Conservation (phyloP, 2,113 vertebrate genomes). For the Rattus rattus region DNA sequence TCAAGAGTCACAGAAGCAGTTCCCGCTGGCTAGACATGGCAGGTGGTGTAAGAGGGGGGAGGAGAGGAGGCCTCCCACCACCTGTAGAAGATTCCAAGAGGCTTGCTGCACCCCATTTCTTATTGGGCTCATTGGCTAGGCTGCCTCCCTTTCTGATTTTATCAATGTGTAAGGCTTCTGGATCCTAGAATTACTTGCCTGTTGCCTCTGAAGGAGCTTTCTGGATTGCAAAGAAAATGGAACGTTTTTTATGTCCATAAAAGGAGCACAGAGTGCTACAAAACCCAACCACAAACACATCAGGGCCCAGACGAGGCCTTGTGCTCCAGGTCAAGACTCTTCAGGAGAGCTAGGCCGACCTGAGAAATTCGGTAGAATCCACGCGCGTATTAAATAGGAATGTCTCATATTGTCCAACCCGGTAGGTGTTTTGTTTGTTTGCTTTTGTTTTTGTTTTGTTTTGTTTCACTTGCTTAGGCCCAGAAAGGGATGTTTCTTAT, state of each 20-base stretch:
- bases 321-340: not conserved
- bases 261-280: not conserved
- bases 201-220: not conserved
- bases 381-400: not conserved
- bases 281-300: not conserved
- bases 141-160: not conserved
- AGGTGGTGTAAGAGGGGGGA: not conserved
- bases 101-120: conserved; percentile 14
- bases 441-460: not conserved
- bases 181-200: not conserved
- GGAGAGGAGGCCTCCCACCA: not conserved
- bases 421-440: not conserved
- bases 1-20: conserved; percentile 37
- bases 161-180: not conserved
- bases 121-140: not conserved
- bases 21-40: not conserved
- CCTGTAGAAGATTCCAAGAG: not conserved
- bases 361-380: not conserved
- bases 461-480: not conserved
- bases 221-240: not conserved
- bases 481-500: not conserved
- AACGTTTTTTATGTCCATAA: not conserved
- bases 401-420: not conserved
- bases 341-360: not conserved
- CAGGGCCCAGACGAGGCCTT: not conserved